Evolutionary conservation across 2,113 vertebrate species (phyloP).

Genomic region (Cyanoramphus novaezelandiae): DNA sequence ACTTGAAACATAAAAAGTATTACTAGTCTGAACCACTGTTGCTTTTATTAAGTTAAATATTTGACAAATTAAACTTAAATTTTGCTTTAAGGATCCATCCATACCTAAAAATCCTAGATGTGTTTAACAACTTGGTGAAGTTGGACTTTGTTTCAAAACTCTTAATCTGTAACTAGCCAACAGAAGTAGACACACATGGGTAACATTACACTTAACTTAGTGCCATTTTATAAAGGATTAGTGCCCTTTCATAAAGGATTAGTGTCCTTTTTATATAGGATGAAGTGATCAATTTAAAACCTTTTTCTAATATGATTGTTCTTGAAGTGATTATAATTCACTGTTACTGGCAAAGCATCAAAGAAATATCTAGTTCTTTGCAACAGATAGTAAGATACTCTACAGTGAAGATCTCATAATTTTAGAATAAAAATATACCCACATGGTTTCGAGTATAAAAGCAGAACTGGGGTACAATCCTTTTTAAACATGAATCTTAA

Average conservation of each 20-base stretch:
- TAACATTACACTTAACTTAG: background rate
- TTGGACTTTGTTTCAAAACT: background rate
- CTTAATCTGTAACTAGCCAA: background rate
- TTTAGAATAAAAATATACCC: background rate
- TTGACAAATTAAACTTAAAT: background rate
- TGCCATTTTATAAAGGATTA: too few relatives aligned
- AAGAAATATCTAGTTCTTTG: background rate
- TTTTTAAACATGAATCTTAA: rapidly evolving
- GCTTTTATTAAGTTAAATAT: background rate
- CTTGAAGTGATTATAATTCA: background rate
- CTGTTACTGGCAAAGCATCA: background rate
- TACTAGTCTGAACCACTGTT: background rate
- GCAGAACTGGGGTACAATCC: background rate
- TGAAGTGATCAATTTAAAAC: background rate
- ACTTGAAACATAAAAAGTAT: background rate
- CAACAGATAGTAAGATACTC: background rate
- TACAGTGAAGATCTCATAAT: background rate
- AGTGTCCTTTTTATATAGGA: background rate
- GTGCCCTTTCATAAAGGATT: background rate
- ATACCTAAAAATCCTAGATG: background rate
- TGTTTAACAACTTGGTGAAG: background rate
- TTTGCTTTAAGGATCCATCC: background rate
- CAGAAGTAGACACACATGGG: background rate
- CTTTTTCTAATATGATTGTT: background rate
- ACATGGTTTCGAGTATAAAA: background rate